Base-by-base conservation (phyloP, 2,113 vertebrate genomes). In the Pantherophis guttatus region DNA sequence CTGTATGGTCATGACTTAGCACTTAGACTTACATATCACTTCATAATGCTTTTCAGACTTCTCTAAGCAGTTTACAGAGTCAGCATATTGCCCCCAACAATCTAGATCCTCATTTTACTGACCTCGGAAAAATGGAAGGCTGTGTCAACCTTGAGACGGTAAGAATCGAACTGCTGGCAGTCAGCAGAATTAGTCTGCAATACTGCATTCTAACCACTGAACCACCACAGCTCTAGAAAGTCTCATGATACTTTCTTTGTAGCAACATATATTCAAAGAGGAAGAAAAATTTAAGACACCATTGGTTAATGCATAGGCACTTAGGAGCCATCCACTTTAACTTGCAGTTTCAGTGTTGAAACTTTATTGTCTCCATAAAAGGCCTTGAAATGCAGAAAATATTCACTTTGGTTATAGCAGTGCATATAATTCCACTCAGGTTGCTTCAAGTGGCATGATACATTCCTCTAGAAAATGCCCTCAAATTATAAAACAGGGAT, bases 341-440 rank as follows among this genome's bases (percentile, higher is more conserved):
- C 48, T n/a, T 62, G 48, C 53, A 52, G 50, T 58, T 93, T 86
- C 23, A 53, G 33, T 11, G 94, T 33, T 94, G 59, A 90, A 5
- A 7, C 91, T 59, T 91, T 75, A 88, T 55, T 75, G 23, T 93
- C 65, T 29, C 24, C 33, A 3, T 59, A 87, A 93, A 13, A 48
- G 17, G 24, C 50, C 54, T 92, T 94, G 62, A 86, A 87, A 44
- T 44, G 24, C 81, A 96, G 92, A 90, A 93, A 92, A 48, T 24
- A 54, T 91, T 8, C 44, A 0, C 39, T 91, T 89, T 55, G 75
- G 33, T 89, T 87, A 81, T 8, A 90, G 29, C 13, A 10, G 29
- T 48, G 92, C 0, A 0, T 1, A 94, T 81, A 52, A 90, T 8
- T 26, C 21, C 9, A 48, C 88, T 23, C 29, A 89, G 92, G 26